Evolutionary conservation across 2,888 invertebrate species (phyloP).

Genomic region (Scaptomyza tumidula): DNA sequence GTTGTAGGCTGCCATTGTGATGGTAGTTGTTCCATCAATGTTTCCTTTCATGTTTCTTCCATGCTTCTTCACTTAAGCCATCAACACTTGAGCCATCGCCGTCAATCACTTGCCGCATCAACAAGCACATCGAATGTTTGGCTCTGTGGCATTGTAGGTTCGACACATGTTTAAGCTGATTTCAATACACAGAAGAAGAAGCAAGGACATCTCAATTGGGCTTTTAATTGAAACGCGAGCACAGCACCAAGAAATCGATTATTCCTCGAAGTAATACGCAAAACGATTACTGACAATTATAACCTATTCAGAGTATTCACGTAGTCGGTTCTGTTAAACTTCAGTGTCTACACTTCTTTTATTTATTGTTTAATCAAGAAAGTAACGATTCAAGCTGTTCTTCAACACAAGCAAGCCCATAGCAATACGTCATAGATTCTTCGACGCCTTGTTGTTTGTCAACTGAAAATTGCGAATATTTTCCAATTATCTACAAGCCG

Average conservation of each 20-base stretch:
- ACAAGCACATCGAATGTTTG: slow-evolving; percentile 6
- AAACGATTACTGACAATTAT: no score
- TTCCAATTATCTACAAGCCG: slow-evolving; percentile 17
- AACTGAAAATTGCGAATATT: slow-evolving; percentile 1
- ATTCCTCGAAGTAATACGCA: not conserved
- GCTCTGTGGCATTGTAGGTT: slow-evolving; percentile 4
- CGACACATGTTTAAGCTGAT: slow-evolving; percentile 36
- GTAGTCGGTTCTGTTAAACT: not conserved
- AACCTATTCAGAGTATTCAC: not conserved
- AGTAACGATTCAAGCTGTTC: not conserved
- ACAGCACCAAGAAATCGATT: not conserved
- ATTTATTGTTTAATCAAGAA: not conserved
- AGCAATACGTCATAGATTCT: not conserved
- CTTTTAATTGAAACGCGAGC: slow-evolving; percentile 15
- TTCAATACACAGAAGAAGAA: slow-evolving; percentile 7
- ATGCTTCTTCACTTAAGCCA: slow-evolving; percentile 32
- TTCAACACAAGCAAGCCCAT: not conserved
- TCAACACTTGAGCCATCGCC: slow-evolving; percentile 29
- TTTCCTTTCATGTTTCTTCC: slow-evolving; percentile 44
- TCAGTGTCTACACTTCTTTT: not conserved
- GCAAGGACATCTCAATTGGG: not conserved
- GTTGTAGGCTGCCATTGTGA: slow-evolving; percentile 30
- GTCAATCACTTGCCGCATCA: slow-evolving; percentile 46
- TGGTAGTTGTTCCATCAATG: slow-evolving; percentile 36
- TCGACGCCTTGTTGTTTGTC: not conserved